phyloP scores from a whole-genome alignment of 2,797 vertebrate species.

The Lepilemur septentrionalis region DNA sequence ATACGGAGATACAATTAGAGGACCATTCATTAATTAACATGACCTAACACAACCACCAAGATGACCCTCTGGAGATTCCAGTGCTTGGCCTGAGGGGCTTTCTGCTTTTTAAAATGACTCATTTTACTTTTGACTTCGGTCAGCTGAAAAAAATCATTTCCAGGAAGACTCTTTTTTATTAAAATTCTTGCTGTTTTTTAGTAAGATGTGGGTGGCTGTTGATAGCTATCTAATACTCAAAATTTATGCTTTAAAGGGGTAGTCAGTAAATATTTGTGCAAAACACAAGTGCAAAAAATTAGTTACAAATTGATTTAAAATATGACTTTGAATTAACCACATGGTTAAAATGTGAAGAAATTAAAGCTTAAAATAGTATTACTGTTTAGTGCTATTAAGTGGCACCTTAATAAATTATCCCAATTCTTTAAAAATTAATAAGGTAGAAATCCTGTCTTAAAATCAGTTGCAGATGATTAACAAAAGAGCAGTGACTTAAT shows the following conservation, averaged over 20 bases:
- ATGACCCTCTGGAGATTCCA: background rate
- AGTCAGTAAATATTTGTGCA: background rate
- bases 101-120: background rate
- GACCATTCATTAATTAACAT: background rate
- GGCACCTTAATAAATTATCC: background rate
- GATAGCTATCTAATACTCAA: background rate
- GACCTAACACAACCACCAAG: background rate
- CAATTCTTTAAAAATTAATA: constrained; percentile 25
- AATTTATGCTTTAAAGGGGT: background rate
- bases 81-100: accelerated
- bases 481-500: background rate
- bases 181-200: background rate
- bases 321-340: background rate
- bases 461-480: background rate
- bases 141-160: background rate
- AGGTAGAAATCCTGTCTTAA: background rate
- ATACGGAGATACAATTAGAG: background rate
- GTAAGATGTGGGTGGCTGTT: background rate
- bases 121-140: background rate
- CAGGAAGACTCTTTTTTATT: background rate
- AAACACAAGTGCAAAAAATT: background rate
- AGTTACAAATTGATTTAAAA: constrained; percentile 27
- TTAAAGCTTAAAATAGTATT: background rate
- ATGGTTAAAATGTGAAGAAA: background rate
- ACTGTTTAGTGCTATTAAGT: background rate